A percentile compares a stretch with the other conserved stretches of the same genome.
These are phyloP conservation scores for Chinchilla lanigera DNA, from an alignment of 2,113 vertebrate species.

Conservation along the genomic window DNA sequence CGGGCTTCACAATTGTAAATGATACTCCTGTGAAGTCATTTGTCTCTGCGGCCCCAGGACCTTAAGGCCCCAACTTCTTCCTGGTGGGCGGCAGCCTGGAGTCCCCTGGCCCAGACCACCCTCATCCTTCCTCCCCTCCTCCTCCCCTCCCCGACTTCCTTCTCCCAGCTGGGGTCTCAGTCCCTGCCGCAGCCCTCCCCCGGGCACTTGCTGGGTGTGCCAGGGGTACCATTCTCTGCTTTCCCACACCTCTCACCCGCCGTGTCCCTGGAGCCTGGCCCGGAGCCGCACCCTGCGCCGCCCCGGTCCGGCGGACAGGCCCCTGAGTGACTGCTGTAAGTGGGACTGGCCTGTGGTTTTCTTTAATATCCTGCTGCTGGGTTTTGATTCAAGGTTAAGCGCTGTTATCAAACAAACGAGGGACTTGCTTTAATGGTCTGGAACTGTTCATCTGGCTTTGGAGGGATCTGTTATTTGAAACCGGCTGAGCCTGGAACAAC, in stretches of 20 bases:
- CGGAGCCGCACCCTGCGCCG: accelerated
- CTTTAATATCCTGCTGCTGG: not conserved
- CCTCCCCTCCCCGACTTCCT: not conserved
- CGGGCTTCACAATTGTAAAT: not conserved
- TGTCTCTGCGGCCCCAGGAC: not conserved
- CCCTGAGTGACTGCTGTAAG: accelerated
- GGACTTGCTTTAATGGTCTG: not conserved
- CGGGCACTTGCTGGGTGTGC: accelerated
- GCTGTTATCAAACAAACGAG: not conserved
- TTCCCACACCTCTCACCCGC: not conserved
- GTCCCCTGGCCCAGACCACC: not conserved
- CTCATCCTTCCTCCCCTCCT: not conserved
- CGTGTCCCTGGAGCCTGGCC: not conserved
- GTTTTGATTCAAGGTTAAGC: not conserved
- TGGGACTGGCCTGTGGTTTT: not conserved
- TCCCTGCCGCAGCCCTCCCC: not conserved
- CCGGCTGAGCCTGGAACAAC: not conserved
- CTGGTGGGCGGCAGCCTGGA: not conserved
- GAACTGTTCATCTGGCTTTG: not conserved
- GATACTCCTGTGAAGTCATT: too few relatives aligned
- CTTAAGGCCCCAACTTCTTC: not conserved
- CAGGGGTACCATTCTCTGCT: not conserved
- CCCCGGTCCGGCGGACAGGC: accelerated
- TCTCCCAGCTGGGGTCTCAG: not conserved
- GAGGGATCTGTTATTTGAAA: not conserved